A percentile compares a stretch with the other conserved stretches of the same genome.
phyloP scores from a whole-genome alignment of 2,888 invertebrate species.

The Xylota sylvarum region DNA sequence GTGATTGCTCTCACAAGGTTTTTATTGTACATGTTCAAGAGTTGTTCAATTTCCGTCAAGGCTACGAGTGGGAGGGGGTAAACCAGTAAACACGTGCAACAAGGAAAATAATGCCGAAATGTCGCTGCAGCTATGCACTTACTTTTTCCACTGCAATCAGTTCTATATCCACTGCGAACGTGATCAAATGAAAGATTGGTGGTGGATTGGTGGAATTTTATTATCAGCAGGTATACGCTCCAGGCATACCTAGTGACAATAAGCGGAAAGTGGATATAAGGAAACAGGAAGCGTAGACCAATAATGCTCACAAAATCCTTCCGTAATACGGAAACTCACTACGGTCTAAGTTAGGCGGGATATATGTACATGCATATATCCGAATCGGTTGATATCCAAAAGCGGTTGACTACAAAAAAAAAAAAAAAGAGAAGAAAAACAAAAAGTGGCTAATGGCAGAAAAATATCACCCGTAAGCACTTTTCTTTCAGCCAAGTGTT shows the following conservation, averaged over 20 bases:
- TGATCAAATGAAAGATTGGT: conserved; percentile 19
- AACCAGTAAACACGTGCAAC: not conserved
- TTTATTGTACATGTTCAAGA: not conserved
- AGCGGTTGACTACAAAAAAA: not conserved
- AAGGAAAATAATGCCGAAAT: not conserved
- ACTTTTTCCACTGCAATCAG: conserved; percentile 14
- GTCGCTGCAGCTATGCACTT: not conserved
- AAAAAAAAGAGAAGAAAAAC: not conserved
- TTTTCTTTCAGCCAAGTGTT: conserved; percentile 23
- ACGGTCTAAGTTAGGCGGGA: not conserved
- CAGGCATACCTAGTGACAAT: not conserved
- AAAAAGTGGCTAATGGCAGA: conserved; percentile 22
- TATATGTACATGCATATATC: no score
- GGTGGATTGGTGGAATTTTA: conserved; percentile 18
- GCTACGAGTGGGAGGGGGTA: not conserved
- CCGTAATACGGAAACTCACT: not conserved
- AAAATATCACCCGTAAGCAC: conserved; percentile 26
- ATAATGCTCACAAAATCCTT: conserved; percentile 8
- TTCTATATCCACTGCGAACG: conserved; percentile 23
- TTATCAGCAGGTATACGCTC: not conserved
- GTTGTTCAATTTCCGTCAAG: conserved; percentile 13
- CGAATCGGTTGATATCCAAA: conserved; percentile 17
- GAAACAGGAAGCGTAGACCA: conserved; percentile 5
- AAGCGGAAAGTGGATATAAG: not conserved
- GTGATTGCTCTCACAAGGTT: not conserved